A percentile compares a stretch with the other conserved stretches of the same genome.
Conservation (phyloP, 2,113 vertebrate species). For the Zosterops lateralis region DNA sequence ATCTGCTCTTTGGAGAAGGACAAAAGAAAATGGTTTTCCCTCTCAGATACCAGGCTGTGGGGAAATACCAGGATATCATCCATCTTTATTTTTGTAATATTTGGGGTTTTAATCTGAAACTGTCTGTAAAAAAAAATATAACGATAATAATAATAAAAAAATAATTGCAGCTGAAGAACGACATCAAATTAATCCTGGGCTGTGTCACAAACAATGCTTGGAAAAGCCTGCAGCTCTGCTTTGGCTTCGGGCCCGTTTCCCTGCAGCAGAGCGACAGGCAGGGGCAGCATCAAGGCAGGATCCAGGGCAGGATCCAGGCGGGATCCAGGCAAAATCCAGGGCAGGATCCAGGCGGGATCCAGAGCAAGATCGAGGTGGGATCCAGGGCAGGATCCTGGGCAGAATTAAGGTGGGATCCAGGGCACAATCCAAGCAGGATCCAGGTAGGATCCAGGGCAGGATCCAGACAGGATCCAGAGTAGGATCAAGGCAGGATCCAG, state of each 20-base stretch:
- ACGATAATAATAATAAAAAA: background rate
- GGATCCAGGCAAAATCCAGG: background rate
- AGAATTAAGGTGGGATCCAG: background rate
- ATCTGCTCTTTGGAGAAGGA: constrained; percentile 33
- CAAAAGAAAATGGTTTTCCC: constrained; percentile 15
- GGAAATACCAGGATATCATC: background rate
- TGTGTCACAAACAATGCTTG: background rate
- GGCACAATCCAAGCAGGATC: too few species aligned
- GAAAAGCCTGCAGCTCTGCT: background rate
- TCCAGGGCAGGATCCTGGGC: background rate
- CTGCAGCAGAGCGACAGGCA: background rate
- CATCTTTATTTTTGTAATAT: background rate
- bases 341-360: background rate
- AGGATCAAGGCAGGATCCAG: background rate
- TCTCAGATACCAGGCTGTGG: background rate
- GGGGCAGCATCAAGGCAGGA: background rate
- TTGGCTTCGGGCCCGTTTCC: background rate
- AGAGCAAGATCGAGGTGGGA: background rate
- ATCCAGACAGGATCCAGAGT: background rate
- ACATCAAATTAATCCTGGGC: background rate
- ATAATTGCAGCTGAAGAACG: background rate
- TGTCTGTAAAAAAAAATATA: background rate
- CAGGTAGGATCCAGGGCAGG: background rate
- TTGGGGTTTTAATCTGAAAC: background rate
- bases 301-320: too few species aligned